phyloP scores from a whole-genome alignment of 2,797 vertebrate species.

The Etheostoma nigrum region DNA sequence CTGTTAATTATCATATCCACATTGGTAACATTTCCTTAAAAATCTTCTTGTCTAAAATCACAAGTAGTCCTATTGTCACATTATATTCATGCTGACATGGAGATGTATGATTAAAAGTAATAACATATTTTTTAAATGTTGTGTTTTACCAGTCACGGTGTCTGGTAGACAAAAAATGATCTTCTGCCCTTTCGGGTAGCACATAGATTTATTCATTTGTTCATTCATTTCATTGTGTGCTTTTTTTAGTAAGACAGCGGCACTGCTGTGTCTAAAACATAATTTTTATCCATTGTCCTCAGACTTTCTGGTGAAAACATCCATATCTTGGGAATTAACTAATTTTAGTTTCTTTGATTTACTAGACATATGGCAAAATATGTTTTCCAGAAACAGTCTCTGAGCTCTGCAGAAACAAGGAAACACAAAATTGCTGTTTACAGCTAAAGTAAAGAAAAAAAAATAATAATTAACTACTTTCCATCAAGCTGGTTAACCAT shows the following conservation, averaged over 20 bases:
- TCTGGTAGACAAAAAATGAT: neutral
- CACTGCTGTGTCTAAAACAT: neutral
- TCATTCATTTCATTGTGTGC: neutral
- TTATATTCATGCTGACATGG: neutral
- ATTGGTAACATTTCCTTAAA: slow-evolving; percentile 2
- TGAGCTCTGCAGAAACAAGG: too few relatives aligned
- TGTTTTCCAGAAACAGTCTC: too few relatives aligned
- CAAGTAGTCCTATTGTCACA: neutral
- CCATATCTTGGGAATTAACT: neutral
- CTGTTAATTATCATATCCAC: neutral
- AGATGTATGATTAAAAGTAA: neutral
- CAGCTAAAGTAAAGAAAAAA: too few relatives aligned
- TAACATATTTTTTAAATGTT: neutral
- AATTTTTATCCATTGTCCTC: neutral
- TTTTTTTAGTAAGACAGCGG: neutral
- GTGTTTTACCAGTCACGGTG: neutral
- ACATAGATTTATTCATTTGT: too few relatives aligned
- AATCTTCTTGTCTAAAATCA: neutral
- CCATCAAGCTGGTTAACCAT: too few relatives aligned
- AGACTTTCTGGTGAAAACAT: neutral
- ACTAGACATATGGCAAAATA: too few relatives aligned
- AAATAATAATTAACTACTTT: too few relatives aligned
- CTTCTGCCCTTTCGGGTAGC: neutral
- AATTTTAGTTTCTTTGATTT: neutral
- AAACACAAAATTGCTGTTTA: too few relatives aligned